Evolutionary conservation across 2,113 vertebrate species (phyloP).

Genomic region (Clarias batrachus): DNA sequence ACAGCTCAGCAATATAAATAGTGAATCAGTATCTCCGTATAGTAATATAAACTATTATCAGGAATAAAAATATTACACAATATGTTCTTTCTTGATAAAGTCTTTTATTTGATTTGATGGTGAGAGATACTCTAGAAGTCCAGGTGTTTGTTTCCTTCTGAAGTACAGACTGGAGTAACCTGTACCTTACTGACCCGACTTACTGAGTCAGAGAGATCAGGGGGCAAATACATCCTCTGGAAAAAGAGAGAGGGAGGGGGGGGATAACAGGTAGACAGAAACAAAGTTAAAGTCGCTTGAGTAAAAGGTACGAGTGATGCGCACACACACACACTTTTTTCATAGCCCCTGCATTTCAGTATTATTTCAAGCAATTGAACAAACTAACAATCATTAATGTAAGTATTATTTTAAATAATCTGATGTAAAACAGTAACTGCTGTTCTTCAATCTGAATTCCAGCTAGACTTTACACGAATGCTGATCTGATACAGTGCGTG

Average conservation of each 20-base stretch:
- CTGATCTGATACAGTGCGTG: too few relatives aligned
- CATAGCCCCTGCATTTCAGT: too few relatives aligned
- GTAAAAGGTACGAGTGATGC: neutral
- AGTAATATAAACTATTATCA: neutral
- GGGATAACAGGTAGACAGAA: neutral
- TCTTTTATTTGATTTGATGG: neutral
- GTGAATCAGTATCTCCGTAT: too few relatives aligned
- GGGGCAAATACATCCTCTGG: slow-evolving; percentile 79
- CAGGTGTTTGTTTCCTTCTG: slow-evolving; percentile 2
- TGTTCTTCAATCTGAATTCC: too few relatives aligned
- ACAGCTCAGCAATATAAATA: neutral
- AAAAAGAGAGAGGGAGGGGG: slow-evolving; percentile 19
- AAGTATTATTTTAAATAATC: too few relatives aligned
- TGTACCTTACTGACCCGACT: slow-evolving; percentile 22
- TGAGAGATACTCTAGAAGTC: slow-evolving; percentile 46
- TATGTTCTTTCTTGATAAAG: neutral
- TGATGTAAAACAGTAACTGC: too few relatives aligned
- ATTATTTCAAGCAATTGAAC: too few relatives aligned
- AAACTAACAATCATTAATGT: too few relatives aligned
- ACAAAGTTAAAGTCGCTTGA: neutral
- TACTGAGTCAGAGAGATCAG: slow-evolving; percentile 21
- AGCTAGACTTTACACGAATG: too few relatives aligned
- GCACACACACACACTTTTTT: too few relatives aligned
- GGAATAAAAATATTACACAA: neutral
- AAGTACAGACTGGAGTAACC: neutral